phyloP scores from a whole-genome alignment of 2,888 invertebrate species.

The Pseudococcus longispinus region DNA sequence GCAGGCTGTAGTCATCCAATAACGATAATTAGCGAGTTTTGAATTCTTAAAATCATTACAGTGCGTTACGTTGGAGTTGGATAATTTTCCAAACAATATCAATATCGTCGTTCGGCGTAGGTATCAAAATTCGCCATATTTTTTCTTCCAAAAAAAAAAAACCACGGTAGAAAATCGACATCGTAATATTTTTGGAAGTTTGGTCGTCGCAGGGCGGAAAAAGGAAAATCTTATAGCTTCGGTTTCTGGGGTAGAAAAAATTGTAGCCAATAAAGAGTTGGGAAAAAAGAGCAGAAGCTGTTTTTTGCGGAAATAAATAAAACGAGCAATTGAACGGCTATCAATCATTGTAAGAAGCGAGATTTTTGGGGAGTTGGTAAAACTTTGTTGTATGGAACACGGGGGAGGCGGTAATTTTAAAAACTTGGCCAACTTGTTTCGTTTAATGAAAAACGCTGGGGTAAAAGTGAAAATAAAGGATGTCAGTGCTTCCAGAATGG shows the following conservation, averaged over 20 bases:
- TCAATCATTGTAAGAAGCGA: slow-evolving; percentile 23
- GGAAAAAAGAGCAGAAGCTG: not conserved
- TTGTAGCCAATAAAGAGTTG: not conserved
- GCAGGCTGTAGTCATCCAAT: not conserved
- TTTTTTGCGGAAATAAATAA: slow-evolving; percentile 13
- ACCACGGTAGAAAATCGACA: too few relatives aligned
- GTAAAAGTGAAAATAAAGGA: slow-evolving; percentile 16
- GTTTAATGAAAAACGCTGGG: not conserved
- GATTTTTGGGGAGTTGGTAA: not conserved
- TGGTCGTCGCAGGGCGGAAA: not conserved
- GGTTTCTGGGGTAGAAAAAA: not conserved
- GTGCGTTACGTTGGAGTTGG: not conserved
- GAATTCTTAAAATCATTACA: not conserved
- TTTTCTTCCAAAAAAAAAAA: not conserved
- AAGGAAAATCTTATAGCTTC: not conserved
- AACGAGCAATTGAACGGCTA: slow-evolving; percentile 26
- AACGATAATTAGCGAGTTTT: not conserved
- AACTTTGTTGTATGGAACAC: not conserved
- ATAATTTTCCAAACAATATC: not conserved
- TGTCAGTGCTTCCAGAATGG: slow-evolving; percentile 4
- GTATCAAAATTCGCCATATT: not conserved
- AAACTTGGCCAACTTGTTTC: slow-evolving; percentile 26
- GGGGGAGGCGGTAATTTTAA: not conserved
- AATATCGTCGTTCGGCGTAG: not conserved
- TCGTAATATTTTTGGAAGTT: not conserved